These are phyloP conservation scores for Apoda limacodes DNA, from an alignment of 2,888 invertebrate genomes.

Conservation along the genomic window DNA sequence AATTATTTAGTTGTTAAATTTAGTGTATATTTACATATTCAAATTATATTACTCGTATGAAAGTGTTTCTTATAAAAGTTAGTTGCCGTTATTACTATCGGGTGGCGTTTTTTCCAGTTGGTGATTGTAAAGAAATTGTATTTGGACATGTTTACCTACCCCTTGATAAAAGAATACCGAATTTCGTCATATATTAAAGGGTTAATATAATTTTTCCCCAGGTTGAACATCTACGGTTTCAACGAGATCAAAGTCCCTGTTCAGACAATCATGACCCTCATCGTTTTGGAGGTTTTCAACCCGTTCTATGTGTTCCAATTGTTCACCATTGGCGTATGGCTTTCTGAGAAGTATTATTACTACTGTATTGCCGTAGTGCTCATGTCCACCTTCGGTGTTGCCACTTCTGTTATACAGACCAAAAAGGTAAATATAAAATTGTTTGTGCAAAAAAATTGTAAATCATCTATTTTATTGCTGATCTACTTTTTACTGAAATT, in stretches of 20 bases:
- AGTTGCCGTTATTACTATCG: too few relatives aligned
- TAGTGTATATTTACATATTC: too few relatives aligned
- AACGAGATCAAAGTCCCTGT: constrained; percentile 89
- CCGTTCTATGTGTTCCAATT: constrained; percentile 97
- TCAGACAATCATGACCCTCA: constrained; percentile 75
- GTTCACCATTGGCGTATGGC: constrained; percentile 91
- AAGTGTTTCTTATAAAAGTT: too few relatives aligned
- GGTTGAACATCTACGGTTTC: constrained; percentile 83
- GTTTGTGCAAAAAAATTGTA: constrained; percentile 9
- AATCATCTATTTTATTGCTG: not conserved
- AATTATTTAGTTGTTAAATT: too few relatives aligned
- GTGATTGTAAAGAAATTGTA: too few relatives aligned
- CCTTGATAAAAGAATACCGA: too few relatives aligned
- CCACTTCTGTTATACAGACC: constrained; percentile 87
- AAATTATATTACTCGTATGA: too few relatives aligned
- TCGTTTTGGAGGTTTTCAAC: constrained; percentile 87
- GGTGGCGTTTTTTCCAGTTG: too few relatives aligned
- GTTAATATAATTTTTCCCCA: too few relatives aligned
- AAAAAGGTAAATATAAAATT: constrained; percentile 71
- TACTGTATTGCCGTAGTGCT: constrained; percentile 88
- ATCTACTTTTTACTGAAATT: not conserved
- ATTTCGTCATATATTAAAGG: too few relatives aligned
- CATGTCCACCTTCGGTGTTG: constrained; percentile 87
- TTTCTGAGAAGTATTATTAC: constrained; percentile 88
- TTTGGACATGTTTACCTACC: too few relatives aligned